Percentiles rank a stretch among this genome's conserved stretches.
Conservation (phyloP, 2,888 invertebrate genomes). For the Theretra japonica region DNA sequence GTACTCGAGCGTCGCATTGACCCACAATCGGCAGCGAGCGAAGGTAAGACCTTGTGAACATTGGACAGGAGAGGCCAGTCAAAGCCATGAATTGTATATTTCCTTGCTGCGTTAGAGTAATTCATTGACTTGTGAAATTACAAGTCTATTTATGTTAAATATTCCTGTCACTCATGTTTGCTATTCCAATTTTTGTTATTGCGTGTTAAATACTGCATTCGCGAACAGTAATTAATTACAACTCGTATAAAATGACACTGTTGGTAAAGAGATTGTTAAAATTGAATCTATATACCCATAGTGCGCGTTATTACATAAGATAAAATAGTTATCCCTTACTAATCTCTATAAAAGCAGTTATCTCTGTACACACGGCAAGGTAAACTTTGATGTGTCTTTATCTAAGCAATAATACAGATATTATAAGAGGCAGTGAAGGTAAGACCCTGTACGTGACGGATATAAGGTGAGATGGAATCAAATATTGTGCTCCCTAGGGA, state of each 20-base stretch:
- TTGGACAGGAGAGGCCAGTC: conserved; percentile 59
- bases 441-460: conserved; percentile 62
- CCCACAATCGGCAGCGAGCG: conserved; percentile 52
- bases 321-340: neutral
- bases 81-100: conserved; percentile 64
- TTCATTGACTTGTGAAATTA: conserved; percentile 63
- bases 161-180: too few species aligned
- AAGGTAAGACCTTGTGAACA: conserved; percentile 56
- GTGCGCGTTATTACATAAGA: neutral
- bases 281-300: neutral
- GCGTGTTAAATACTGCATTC: too few species aligned
- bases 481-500: conserved; percentile 59
- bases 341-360: neutral
- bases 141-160: neutral
- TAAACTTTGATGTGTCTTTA: neutral
- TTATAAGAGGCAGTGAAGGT: conserved; percentile 49
- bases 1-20: conserved; percentile 49
- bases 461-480: conserved; percentile 68
- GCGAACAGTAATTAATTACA: too few species aligned
- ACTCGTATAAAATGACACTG: too few species aligned
- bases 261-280: too few species aligned
- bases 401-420: conserved; percentile 36
- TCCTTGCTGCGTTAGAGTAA: conserved; percentile 57
- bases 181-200: too few species aligned
- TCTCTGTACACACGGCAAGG: neutral